A percentile compares a stretch with the other conserved stretches of the same genome.
These are phyloP conservation scores for Lagopus leucura DNA, from an alignment of 2,113 vertebrate genomes.

Conservation along the genomic window DNA sequence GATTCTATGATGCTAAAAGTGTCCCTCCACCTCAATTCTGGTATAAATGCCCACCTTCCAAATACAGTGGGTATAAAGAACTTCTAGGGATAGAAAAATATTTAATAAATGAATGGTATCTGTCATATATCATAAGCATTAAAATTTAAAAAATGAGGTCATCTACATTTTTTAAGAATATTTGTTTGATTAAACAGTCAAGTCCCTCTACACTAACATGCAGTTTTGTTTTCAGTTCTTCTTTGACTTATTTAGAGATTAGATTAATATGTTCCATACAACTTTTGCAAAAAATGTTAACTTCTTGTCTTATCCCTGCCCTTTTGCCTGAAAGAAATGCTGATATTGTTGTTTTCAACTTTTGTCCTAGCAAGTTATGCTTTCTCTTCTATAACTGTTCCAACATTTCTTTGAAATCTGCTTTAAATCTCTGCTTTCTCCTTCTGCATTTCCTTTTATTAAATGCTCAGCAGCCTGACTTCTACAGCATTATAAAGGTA, in stretches of 20 bases:
- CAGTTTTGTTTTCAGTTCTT: not conserved
- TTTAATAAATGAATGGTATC: not conserved
- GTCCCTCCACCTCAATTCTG: not conserved
- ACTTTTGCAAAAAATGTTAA: not conserved
- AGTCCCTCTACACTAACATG: not conserved
- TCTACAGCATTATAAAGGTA: conserved; percentile 79
- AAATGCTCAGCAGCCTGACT: conserved; percentile 76
- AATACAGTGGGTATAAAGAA: not conserved
- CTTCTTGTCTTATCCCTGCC: not conserved
- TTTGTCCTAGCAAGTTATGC: conserved; percentile 57
- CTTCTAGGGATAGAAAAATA: not conserved
- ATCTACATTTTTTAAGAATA: not conserved
- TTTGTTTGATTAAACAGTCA: not conserved
- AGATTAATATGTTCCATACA: not conserved
- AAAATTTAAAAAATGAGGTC: not conserved
- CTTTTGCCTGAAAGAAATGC: conserved; percentile 50
- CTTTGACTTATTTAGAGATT: not conserved
- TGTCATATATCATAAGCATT: not conserved
- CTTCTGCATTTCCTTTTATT: conserved; percentile 72
- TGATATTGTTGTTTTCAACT: conserved; percentile 20
- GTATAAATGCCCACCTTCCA: not conserved
- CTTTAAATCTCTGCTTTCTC: conserved; percentile 77
- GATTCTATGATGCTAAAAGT: too few species aligned
- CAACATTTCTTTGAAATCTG: conserved; percentile 70
- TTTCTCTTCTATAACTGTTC: conserved; percentile 68